Evolutionary conservation across 2,113 vertebrate species (phyloP), one percentile per base, ranked within the genome.

Genomic region (Ia io): DNA sequence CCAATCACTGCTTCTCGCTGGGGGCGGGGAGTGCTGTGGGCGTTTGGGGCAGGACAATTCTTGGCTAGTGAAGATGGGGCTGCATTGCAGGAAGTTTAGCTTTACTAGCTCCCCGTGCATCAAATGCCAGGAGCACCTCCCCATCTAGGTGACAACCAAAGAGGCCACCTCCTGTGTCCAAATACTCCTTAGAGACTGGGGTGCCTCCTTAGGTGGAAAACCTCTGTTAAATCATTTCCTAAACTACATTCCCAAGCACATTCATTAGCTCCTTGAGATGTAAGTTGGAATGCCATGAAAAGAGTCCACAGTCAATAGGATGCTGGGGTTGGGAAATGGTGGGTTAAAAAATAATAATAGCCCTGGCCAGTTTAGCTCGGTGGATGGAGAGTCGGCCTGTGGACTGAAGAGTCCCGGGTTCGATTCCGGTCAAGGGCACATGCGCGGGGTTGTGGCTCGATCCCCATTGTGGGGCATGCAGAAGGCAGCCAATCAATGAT

Each of bases 211-310:
- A 56, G 78, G n/a, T 53, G 70, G 71, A 80, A 91, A 93, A 87
- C 2, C 67, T 61, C 22, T 84, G 51, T 67, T 89, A 59, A 67
- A 53, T 94, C 53, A 71, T 80, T 87, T 94, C 70, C 74, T 85
- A 59, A 93, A 79, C 80, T 53, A 22, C 13, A 40, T 63, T 70
- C 49, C 61, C 78, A 85, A 79, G 74, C 63, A n/a, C 10, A 44
- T 56, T n/a, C 30, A 12, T 73, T 61, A 53, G 61, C 73, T 82
- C 59, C 42, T 94, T 69, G 30, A 59, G 67, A 61, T 86, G 23
- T 49, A 49, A 91, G 73, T 18, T 20, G 22, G 53, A 63, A 28
- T 30, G 40, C 47, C 82, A n/a, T 18, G 59, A 84, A 92, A 79
- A 92, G 42, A 56, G 7, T 61, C 18, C 37, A 53, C 10, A 30